Conservation (phyloP, 2,113 vertebrate species). For the Poeciliopsis retropinna region DNA sequence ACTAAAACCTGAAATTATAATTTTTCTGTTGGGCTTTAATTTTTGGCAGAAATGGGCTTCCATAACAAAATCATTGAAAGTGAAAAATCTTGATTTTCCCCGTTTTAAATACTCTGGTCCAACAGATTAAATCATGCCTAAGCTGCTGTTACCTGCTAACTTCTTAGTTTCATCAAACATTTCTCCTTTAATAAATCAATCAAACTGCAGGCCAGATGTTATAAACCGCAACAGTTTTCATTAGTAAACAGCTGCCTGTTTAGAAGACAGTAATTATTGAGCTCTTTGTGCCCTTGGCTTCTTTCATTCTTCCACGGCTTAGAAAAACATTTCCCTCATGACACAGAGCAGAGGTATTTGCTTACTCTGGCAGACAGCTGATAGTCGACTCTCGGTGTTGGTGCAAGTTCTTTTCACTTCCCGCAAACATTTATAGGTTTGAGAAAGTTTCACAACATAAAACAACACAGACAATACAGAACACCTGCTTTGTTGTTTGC, state of each 20-base stretch:
- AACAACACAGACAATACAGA: no score
- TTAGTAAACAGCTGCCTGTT: slow-evolving; percentile 47
- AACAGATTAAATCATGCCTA: background rate
- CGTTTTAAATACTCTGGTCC: no score
- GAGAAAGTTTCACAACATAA: slow-evolving; percentile 32
- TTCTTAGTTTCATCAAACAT: background rate
- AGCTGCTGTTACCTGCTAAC: background rate
- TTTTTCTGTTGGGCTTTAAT: no score
- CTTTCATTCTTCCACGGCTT: slow-evolving; percentile 42
- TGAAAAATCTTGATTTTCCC: background rate
- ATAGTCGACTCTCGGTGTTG: slow-evolving; percentile 48
- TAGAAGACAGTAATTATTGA: slow-evolving; percentile 50
- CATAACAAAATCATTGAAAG: background rate
- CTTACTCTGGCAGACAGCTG: slow-evolving; percentile 57
- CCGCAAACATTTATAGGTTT: slow-evolving; percentile 49
- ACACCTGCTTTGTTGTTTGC: slow-evolving; percentile 54
- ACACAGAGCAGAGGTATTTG: slow-evolving; percentile 65
- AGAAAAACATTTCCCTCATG: slow-evolving; percentile 63
- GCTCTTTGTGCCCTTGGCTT: slow-evolving; percentile 29
- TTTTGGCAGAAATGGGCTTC: no score
- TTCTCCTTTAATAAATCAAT: background rate
- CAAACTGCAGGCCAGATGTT: slow-evolving; percentile 39
- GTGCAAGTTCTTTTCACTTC: slow-evolving; percentile 34
- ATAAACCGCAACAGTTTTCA: slow-evolving; percentile 26
- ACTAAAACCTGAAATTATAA: no score